A percentile compares a stretch with the other conserved stretches of the same genome.
These are phyloP conservation scores for Lutraria rhynchaena DNA, from an alignment of 1,140 invertebrate genomes.

Conservation along the genomic window DNA sequence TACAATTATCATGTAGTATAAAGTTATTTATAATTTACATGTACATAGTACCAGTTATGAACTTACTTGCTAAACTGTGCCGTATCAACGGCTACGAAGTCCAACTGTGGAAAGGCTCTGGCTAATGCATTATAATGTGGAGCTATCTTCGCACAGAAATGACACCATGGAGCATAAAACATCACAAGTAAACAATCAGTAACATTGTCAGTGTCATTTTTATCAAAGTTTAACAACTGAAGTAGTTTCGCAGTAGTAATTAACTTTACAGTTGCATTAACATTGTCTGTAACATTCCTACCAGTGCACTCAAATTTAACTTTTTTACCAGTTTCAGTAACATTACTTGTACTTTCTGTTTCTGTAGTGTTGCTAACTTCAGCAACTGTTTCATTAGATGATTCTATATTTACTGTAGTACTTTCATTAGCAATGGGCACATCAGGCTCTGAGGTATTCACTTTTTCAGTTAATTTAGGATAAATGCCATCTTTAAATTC, in stretches of 20 bases:
- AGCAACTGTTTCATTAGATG: constrained; percentile 62
- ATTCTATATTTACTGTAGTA: constrained; percentile 36
- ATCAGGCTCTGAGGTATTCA: constrained; percentile 9
- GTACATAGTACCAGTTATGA: too few relatives aligned
- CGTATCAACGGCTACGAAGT: constrained; percentile 95
- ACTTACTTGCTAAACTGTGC: constrained; percentile 89
- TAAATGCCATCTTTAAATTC: constrained; percentile 63
- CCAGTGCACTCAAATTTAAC: constrained; percentile 76
- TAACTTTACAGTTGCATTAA: constrained; percentile 71
- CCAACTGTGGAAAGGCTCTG: constrained; percentile 91
- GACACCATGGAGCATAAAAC: constrained; percentile 95
- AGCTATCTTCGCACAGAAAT: constrained; percentile 94
- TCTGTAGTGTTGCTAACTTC: constrained; percentile 18
- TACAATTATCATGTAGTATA: too few relatives aligned
- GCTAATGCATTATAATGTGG: constrained; percentile 95
- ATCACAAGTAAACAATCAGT: constrained; percentile 88
- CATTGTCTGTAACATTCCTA: constrained; percentile 74
- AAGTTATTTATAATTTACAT: too few relatives aligned
- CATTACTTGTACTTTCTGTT: constrained; percentile 52
- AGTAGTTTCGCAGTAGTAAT: constrained; percentile 83
- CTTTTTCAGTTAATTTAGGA: constrained; percentile 41
- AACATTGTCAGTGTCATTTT: constrained; percentile 84
- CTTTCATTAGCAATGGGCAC: constrained; percentile 17
- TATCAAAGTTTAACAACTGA: constrained; percentile 78
- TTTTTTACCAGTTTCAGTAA: constrained; percentile 71